Percentiles rank a stretch among this genome's conserved stretches.
phyloP scores from a whole-genome alignment of 2,888 invertebrate species.

The Drosophila formosana region DNA sequence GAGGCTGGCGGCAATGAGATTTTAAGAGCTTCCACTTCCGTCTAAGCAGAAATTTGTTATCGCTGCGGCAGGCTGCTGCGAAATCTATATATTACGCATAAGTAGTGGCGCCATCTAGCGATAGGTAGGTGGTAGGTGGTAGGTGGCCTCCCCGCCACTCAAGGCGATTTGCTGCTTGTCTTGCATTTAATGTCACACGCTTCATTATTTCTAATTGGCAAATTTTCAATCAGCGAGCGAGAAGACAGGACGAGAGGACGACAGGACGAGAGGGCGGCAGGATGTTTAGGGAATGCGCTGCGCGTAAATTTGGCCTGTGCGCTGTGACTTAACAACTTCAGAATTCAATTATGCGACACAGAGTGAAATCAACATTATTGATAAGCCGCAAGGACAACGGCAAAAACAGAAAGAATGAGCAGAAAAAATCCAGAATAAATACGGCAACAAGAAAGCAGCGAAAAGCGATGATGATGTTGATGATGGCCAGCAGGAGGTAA shows the following conservation, averaged over 20 bases:
- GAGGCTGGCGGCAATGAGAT: constrained; percentile 68
- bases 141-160: neutral
- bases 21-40: constrained; percentile 81
- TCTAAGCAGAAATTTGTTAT: constrained; percentile 76
- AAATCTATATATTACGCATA: constrained; percentile 29
- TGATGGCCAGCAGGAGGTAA: constrained; percentile 19
- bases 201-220: constrained; percentile 81
- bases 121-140: neutral
- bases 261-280: neutral
- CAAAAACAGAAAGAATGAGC: constrained; percentile 26
- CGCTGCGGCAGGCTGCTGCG: constrained; percentile 53
- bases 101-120: constrained; percentile 39
- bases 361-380: constrained; percentile 82
- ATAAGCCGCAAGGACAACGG: constrained; percentile 82
- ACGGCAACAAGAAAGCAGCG: neutral
- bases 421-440: constrained; percentile 20
- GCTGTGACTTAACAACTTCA: constrained; percentile 80
- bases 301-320: constrained; percentile 74
- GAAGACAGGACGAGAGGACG: neutral
- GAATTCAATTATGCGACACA: constrained; percentile 82
- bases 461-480: neutral
- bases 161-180: constrained; percentile 75
- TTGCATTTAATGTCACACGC: constrained; percentile 81
- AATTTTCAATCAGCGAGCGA: constrained; percentile 74
- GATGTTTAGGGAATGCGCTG: constrained; percentile 53